Evolutionary conservation across 2,113 vertebrate species (phyloP), one percentile per base, ranked within the genome.

Genomic region (Fregetta grallaria): DNA sequence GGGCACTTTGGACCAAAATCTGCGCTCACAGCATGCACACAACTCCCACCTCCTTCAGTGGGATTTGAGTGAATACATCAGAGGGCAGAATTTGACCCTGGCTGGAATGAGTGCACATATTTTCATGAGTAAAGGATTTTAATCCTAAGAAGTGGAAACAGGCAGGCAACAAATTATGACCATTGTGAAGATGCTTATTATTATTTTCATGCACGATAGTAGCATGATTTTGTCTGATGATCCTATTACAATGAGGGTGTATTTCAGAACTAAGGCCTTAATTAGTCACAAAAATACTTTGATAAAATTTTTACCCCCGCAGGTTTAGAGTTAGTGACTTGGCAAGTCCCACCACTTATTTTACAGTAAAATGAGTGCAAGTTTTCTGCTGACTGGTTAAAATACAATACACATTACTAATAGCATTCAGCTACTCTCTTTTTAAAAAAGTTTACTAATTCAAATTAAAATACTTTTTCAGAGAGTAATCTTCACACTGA

Each of bases 121-220:
- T 91, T 38, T 59, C 85, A 95, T 20, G 67, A 91, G 68, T 12
- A 81, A 92, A 86, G 75, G 47, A 55, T 40, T 91, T 70, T 56
- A 55, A 93, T 81, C 79, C 89, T 76, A 92, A 53, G 15, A 68
- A 90, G 88, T 94, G 80, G 83, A 94, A 96, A 91, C 83, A 96
- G 89, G 88, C 96, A 97, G 96, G 92, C 90, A 96, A 85, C 79
- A 86, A 93, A 71, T 91, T 78, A 91, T 63, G 78, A 93, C 36
- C 79, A 15, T 13, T 88, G 94, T 96, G 91, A 97, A 89, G 70
- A 93, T 96, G 91, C 44, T 94, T 42, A 42, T 80, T 36, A 18
- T 27, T 90, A 71, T 75, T 94, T 74, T 73, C 97, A 97, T 97
- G 94, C 97, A 97, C 45, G 9, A 62, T 3, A 88, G 34, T 4